Conservation (phyloP, 2,113 vertebrate species). For the Macquaria australasica region DNA sequence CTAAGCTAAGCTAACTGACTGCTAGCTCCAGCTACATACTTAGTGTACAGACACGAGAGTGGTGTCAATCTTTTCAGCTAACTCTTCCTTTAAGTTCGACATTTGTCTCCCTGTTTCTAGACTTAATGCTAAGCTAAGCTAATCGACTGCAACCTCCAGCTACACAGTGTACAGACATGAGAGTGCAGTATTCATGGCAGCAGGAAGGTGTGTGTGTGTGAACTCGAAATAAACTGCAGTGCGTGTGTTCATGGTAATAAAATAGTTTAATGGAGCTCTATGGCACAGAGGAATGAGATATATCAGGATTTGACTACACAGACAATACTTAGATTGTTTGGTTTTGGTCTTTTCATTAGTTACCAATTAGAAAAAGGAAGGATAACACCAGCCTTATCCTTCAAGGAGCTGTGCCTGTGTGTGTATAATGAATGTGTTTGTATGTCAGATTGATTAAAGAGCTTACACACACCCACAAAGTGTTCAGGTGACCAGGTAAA, state of each 20-base stretch:
- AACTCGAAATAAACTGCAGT: too few species aligned
- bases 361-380: neutral
- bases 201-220: neutral
- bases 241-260: too few species aligned
- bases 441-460: constrained; percentile 1
- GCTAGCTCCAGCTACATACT: too few species aligned
- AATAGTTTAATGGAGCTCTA: neutral
- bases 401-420: neutral
- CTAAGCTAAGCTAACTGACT: too few species aligned
- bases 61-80: too few species aligned
- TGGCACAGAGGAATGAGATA: neutral
- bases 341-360: neutral
- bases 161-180: too few species aligned
- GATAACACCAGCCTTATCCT: neutral
- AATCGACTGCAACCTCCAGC: too few species aligned
- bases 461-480: neutral
- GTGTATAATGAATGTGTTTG: neutral
- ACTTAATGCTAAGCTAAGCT: too few species aligned
- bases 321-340: neutral
- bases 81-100: too few species aligned
- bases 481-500: neutral
- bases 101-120: too few species aligned
- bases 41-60: too few species aligned
- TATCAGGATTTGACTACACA: neutral
- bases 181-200: constrained; percentile 1